A percentile compares a stretch with the other conserved stretches of the same genome.
Evolutionary conservation across 92 coral and sea anemone genomes (phyloP).

Genomic region (Galaxea fascicularis): DNA sequence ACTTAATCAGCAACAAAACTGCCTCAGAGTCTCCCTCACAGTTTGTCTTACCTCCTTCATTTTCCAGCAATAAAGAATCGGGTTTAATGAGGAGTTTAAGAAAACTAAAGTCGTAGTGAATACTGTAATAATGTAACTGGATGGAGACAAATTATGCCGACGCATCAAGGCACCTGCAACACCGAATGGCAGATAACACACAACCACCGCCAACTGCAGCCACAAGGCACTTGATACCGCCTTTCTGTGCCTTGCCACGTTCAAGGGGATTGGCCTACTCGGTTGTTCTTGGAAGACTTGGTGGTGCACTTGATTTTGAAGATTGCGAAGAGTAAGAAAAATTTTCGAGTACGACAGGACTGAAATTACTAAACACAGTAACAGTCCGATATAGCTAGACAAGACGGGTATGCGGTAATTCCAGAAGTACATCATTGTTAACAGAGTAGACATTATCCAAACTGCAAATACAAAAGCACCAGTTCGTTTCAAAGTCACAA

Average conservation of each 20-base stretch:
- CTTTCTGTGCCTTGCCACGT: not conserved
- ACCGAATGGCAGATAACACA: conserved; percentile 1
- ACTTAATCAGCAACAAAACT: not conserved
- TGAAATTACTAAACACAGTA: not conserved
- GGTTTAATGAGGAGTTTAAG: conserved; percentile 20
- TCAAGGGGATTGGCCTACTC: not conserved
- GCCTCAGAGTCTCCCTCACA: not conserved
- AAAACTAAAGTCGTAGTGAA: not conserved
- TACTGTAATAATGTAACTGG: not conserved
- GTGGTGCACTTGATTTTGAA: not conserved
- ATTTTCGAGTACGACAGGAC: not conserved
- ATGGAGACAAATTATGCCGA: not conserved
- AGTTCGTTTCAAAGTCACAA: conserved; percentile 17
- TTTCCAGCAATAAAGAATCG: conserved; percentile 19
- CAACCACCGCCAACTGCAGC: not conserved
- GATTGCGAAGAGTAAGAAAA: not conserved
- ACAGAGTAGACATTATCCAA: not conserved
- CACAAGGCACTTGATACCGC: not conserved
- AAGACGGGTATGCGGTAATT: not conserved
- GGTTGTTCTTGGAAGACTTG: not conserved
- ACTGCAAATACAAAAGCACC: not conserved
- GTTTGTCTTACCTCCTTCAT: not conserved
- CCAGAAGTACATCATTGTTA: not conserved
- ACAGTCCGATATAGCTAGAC: not conserved
- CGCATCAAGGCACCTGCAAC: not conserved